Percentiles rank a stretch among this genome's conserved stretches.
These are phyloP conservation scores for Muscicapa adusta DNA, from an alignment of 2,113 vertebrate species.

Conservation along the genomic window DNA sequence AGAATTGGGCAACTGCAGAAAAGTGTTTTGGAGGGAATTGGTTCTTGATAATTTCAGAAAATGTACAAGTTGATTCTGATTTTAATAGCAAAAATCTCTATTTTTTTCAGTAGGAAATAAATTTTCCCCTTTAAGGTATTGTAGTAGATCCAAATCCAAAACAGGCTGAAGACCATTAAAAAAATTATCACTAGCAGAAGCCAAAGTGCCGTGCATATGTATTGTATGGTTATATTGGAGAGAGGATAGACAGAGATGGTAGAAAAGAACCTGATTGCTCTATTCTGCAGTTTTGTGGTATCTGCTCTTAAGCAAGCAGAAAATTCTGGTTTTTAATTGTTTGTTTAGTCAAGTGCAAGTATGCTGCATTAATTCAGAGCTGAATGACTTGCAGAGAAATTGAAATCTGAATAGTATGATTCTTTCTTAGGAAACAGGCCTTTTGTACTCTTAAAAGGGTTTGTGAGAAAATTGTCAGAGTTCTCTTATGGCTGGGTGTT, in stretches of 20 bases:
- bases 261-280: background rate
- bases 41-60: background rate
- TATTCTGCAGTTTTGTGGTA: background rate
- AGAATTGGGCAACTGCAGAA: background rate
- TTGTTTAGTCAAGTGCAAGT: background rate
- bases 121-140: background rate
- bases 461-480: background rate
- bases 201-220: background rate
- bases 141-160: background rate
- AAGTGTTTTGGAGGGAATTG: background rate
- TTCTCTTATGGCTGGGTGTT: background rate
- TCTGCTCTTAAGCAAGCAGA: background rate
- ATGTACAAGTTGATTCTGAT: background rate
- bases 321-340: background rate
- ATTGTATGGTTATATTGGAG: background rate
- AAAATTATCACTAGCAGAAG: background rate
- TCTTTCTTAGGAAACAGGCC: background rate
- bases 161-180: background rate
- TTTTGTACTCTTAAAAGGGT: background rate
- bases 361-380: background rate
- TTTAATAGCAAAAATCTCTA: background rate
- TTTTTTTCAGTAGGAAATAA: background rate
- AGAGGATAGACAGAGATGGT: background rate
- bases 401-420: background rate
- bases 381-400: background rate